These are phyloP conservation scores for Bovichtus variegatus DNA, from an alignment of 2,797 vertebrate species.

Conservation along the genomic window DNA sequence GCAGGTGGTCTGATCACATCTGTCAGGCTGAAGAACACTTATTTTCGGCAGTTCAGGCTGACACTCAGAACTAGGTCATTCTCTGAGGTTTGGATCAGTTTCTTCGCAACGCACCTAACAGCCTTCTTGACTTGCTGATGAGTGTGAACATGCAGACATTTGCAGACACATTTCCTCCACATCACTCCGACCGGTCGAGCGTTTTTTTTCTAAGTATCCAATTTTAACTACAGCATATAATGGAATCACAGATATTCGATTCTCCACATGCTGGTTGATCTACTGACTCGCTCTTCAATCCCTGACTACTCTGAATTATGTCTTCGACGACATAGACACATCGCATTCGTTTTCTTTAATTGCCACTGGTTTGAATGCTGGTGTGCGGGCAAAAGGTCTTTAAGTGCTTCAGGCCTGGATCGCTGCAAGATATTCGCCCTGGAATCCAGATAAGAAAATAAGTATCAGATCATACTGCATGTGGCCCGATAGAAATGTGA, in stretches of 20 bases:
- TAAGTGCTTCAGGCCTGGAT: background rate
- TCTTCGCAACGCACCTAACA: background rate
- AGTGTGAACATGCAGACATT: constrained; percentile 3
- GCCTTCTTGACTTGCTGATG: background rate
- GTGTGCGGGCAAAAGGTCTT: background rate
- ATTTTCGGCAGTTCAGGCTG: background rate
- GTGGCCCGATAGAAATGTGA: background rate
- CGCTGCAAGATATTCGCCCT: background rate
- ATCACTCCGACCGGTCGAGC: background rate
- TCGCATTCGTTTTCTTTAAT: background rate
- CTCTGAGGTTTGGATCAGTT: background rate
- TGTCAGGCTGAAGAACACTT: background rate
- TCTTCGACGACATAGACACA: background rate
- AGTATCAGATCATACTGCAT: background rate
- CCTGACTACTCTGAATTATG: background rate
- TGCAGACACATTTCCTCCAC: background rate
- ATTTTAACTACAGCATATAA: background rate
- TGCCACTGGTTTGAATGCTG: background rate
- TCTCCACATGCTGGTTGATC: background rate
- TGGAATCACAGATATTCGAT: background rate
- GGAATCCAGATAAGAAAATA: background rate
- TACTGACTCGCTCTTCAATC: background rate
- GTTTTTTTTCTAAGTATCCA: background rate
- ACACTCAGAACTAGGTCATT: background rate
- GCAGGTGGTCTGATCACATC: background rate